These are phyloP conservation scores for Xanthia icteritia DNA, from an alignment of 2,888 invertebrate species.

Conservation along the genomic window DNA sequence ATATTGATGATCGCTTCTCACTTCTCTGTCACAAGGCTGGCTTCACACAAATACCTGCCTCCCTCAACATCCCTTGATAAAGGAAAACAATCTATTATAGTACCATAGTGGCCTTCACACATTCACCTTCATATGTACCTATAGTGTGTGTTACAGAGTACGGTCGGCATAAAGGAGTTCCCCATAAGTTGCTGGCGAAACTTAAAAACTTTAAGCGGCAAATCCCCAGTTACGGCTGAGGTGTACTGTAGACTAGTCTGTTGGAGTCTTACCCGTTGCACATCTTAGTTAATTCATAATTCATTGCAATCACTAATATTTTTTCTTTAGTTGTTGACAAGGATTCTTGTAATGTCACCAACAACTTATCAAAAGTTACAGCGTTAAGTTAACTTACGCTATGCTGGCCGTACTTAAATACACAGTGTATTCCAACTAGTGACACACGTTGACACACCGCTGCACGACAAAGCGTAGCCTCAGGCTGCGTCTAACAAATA, in stretches of 20 bases:
- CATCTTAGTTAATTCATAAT: background rate
- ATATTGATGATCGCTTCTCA: background rate
- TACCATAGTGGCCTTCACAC: conserved; percentile 9
- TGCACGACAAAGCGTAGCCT: conserved; percentile 21
- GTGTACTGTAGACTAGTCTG: background rate
- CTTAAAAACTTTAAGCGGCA: background rate
- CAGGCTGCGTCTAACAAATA: conserved; percentile 15
- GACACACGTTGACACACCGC: conserved; percentile 4
- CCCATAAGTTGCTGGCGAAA: background rate
- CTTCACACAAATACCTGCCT: background rate
- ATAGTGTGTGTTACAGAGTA: background rate
- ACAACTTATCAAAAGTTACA: too few species aligned
- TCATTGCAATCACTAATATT: background rate
- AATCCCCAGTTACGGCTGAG: background rate
- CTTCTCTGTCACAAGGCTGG: background rate
- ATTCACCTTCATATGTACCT: background rate
- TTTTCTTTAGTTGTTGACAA: background rate
- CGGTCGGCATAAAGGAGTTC: background rate
- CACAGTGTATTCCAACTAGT: conserved; percentile 21
- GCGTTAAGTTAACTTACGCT: too few species aligned
- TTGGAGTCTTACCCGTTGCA: background rate
- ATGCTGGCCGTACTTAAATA: background rate
- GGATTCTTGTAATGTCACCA: too few species aligned
- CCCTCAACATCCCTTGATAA: conserved; percentile 15
- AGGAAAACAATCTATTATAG: conserved; percentile 27